A percentile compares a stretch with the other conserved stretches of the same genome.
phyloP scores from a whole-genome alignment of 2,113 vertebrate species.

The Prinia subflava region DNA sequence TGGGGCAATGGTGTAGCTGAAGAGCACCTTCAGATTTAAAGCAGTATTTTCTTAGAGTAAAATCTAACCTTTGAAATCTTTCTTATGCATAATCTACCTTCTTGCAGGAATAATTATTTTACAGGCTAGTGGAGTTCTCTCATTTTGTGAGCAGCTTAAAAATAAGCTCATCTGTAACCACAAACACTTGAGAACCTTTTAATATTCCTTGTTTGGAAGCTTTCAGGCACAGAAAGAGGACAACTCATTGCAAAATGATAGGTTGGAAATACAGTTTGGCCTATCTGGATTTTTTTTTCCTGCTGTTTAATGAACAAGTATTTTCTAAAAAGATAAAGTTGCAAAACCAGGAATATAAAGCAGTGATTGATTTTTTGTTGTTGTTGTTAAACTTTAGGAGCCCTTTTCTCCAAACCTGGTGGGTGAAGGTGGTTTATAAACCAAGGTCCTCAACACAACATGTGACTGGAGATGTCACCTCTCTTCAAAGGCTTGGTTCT shows the following conservation, averaged over 20 bases:
- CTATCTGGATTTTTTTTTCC: not conserved
- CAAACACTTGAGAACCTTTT: not conserved
- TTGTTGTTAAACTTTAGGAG: not conserved
- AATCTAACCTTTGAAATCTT: not conserved
- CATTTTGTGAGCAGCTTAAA: not conserved
- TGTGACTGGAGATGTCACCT: not conserved
- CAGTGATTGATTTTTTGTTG: not conserved
- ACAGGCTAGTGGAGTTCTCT: not conserved
- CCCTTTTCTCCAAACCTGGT: not conserved
- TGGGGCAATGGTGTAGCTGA: not conserved
- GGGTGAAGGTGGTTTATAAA: not conserved
- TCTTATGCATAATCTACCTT: not conserved
- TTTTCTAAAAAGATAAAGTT: not conserved
- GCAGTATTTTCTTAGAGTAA: not conserved
- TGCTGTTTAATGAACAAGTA: not conserved
- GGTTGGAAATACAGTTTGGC: not conserved
- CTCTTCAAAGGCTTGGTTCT: not conserved
- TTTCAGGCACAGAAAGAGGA: not conserved
- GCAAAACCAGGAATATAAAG: not conserved
- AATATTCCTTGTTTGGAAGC: not conserved
- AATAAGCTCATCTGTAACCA: not conserved
- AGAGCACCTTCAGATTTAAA: not conserved
- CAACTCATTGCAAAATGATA: not conserved
- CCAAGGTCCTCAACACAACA: accelerated
- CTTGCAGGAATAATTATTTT: not conserved